Base-by-base conservation (phyloP, 2,797 vertebrate species). In the Crocidura indochinensis region DNA sequence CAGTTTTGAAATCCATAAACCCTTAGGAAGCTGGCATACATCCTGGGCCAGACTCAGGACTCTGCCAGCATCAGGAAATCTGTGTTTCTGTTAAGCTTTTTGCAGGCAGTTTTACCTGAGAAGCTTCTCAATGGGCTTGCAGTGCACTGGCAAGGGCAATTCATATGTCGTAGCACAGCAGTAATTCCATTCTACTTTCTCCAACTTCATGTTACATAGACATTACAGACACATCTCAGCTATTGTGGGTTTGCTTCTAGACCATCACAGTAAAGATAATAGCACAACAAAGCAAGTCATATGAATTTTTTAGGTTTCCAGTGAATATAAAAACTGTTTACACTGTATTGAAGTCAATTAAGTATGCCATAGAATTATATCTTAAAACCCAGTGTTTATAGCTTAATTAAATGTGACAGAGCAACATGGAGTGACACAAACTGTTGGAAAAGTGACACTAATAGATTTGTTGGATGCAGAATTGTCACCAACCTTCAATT, bases 41-140 rank as follows among this genome's bases (percentile, higher is more conserved):
- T 56, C 15, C 31, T 20, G 20, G 53, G 76, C 46, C 38, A 71
- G 44, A 74, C 3, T 15, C 8, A 1, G 68, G 85, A 24, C 17
- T 4, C 65, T 77, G 29, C 47, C 76, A 19, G 29, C 53, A 20
- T 6, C 27, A 0, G 0, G 51, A 69, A 60, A 6, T 6, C 82
- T 0, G 0, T 17, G 15, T 2, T 17, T 51, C 27, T 20, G 14
- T 27, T 29, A 12, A 26, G 38, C 3, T 0, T 65, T 72, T 22
- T 60, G 46, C 60, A 31, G 1, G 8, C 22, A 62, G 46, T 6
- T 12, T 14, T 0, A 10, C 75, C 69, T 31, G 8, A 0, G n/a
- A 0, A 27, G 67, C 44, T 65, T 29, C 60, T 53, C 4, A 12
- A 11, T 4, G 62, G 46, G 12, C 24, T 72, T 26, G 2, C 24